These are phyloP conservation scores for Castor canadensis DNA, from an alignment of 2,113 vertebrate genomes.

Conservation along the genomic window DNA sequence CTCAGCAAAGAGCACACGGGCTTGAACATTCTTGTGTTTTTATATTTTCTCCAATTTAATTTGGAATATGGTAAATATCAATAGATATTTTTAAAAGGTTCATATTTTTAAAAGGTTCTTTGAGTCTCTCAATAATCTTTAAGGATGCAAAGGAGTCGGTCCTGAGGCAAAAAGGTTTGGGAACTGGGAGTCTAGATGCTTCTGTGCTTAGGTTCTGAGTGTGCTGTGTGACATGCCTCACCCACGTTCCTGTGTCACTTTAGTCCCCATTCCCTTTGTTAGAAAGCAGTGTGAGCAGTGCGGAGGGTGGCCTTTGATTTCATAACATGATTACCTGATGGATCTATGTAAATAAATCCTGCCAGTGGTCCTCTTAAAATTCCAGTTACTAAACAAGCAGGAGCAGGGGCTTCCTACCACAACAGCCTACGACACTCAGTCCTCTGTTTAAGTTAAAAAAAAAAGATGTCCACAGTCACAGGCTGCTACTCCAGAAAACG, in stretches of 20 bases:
- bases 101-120: not conserved
- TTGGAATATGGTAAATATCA: not conserved
- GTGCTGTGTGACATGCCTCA: not conserved
- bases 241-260: rapidly evolving
- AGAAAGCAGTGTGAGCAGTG: not conserved
- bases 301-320: not conserved
- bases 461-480: rapidly evolving
- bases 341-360: not conserved
- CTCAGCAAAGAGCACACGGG: not conserved
- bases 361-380: not conserved
- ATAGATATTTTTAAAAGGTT: not conserved
- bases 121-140: not conserved
- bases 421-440: rapidly evolving
- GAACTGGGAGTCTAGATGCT: not conserved
- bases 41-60: not conserved
- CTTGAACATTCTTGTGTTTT: not conserved
- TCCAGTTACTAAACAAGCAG: not conserved
- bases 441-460: not conserved
- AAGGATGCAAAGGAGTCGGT: not conserved
- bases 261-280: rapidly evolving
- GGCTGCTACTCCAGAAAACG: not conserved
- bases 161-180: not conserved
- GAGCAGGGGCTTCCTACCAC: not conserved
- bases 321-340: not conserved
- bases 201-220: not conserved